These are phyloP conservation scores for Papilio protenor DNA, from an alignment of 2,888 invertebrate species.

Conservation along the genomic window DNA sequence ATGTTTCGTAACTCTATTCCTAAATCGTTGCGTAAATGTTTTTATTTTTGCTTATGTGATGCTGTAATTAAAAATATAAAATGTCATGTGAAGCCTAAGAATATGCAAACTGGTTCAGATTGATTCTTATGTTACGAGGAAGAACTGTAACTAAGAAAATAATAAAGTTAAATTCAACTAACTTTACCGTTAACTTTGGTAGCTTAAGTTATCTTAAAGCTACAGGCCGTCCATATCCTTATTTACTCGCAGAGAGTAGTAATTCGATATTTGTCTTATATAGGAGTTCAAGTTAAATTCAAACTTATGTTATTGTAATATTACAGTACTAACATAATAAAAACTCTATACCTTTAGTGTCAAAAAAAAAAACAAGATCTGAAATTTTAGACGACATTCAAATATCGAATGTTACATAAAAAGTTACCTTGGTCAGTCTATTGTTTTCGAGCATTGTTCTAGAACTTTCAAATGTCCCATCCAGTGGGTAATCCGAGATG, in stretches of 20 bases:
- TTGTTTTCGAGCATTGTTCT: conserved; percentile 40
- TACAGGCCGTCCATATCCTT: too few relatives aligned
- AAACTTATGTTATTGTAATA: neutral
- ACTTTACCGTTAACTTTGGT: too few relatives aligned
- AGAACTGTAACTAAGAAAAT: too few relatives aligned
- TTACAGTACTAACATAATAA: neutral
- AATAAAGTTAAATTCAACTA: too few relatives aligned
- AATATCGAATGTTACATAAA: conserved; percentile 43
- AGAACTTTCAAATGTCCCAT: conserved; percentile 41
- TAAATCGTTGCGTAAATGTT: conserved; percentile 20
- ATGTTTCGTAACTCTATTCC: conserved; percentile 24
- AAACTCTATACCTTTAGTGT: neutral
- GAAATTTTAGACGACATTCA: conserved; percentile 41
- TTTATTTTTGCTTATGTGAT: neutral
- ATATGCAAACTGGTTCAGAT: neutral
- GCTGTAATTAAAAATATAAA: neutral
- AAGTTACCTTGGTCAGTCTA: conserved; percentile 40
- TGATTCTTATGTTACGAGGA: too few relatives aligned
- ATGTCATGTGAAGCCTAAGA: neutral
- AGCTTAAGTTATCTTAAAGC: too few relatives aligned
- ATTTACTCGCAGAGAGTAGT: too few relatives aligned
- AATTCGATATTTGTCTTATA: too few relatives aligned
- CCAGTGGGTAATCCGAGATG: conserved; percentile 36
- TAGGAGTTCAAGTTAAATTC: too few relatives aligned
- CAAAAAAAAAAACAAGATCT: conserved; percentile 7